These are phyloP conservation scores for Rhadina sibilatrix DNA, from an alignment of 2,113 vertebrate genomes.

Conservation along the genomic window DNA sequence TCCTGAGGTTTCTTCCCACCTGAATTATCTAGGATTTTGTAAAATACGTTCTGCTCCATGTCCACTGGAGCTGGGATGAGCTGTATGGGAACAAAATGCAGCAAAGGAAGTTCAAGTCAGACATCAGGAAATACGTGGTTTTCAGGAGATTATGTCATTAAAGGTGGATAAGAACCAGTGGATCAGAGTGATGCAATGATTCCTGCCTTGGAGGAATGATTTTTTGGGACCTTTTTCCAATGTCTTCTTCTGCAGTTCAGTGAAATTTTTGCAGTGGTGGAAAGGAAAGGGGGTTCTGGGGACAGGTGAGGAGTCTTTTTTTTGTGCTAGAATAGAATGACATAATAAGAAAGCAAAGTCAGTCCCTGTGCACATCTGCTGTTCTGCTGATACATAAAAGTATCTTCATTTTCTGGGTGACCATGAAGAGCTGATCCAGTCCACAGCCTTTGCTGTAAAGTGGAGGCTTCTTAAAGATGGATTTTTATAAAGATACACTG, in stretches of 20 bases:
- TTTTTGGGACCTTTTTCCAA: not conserved
- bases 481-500: not conserved
- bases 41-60: not conserved
- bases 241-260: not conserved
- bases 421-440: not conserved
- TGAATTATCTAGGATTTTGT: not conserved
- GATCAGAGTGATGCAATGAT: not conserved
- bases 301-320: not conserved
- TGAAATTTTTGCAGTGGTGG: not conserved
- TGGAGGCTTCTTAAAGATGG: not conserved
- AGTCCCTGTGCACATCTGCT: not conserved
- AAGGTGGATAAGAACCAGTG: not conserved
- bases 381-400: not conserved
- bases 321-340: not conserved
- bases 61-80: not conserved
- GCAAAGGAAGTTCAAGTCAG: not conserved
- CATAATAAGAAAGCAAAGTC: not conserved
- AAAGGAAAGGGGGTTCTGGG: not conserved
- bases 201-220: not conserved
- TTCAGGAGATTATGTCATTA: not conserved
- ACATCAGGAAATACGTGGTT: rapidly evolving
- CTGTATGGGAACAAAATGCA: not conserved
- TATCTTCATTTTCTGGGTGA: not conserved
- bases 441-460: not conserved
- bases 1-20: not conserved